Percentiles rank a stretch among this genome's conserved stretches.
Conservation (phyloP, 2,113 vertebrate genomes). For the Phrynosoma platyrhinos region DNA sequence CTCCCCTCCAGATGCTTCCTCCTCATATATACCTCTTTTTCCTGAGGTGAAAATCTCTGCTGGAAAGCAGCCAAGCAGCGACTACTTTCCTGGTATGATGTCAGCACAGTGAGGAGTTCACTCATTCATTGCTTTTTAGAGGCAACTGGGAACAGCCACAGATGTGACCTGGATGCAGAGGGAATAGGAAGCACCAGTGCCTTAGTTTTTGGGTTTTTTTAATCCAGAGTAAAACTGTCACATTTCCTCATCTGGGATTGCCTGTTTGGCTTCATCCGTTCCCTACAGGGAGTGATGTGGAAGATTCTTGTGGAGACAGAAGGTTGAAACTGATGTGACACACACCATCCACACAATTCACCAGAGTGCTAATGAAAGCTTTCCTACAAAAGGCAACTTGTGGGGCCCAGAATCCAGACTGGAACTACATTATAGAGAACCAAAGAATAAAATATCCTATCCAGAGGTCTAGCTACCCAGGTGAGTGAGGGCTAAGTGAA, state of each 20-base stretch:
- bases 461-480: too few relatives aligned
- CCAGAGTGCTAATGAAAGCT: not conserved
- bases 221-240: not conserved
- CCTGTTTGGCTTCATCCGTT: not conserved
- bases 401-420: not conserved
- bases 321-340: not conserved
- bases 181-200: fast-evolving
- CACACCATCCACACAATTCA: not conserved
- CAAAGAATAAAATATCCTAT: not conserved
- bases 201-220: not conserved
- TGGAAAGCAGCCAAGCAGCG: not conserved
- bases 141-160: not conserved
- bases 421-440: not conserved
- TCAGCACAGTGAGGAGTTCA: not conserved
- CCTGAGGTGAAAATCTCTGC: not conserved
- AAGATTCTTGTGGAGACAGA: not conserved
- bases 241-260: not conserved
- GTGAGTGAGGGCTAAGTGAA: not conserved
- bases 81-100: not conserved
- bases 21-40: not conserved
- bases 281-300: not conserved
- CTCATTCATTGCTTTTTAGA: not conserved
- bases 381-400: not conserved
- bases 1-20: not conserved
- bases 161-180: not conserved